Evolutionary conservation across 92 coral and sea anemone species (phyloP).

Genomic region (Diadumene lineata): DNA sequence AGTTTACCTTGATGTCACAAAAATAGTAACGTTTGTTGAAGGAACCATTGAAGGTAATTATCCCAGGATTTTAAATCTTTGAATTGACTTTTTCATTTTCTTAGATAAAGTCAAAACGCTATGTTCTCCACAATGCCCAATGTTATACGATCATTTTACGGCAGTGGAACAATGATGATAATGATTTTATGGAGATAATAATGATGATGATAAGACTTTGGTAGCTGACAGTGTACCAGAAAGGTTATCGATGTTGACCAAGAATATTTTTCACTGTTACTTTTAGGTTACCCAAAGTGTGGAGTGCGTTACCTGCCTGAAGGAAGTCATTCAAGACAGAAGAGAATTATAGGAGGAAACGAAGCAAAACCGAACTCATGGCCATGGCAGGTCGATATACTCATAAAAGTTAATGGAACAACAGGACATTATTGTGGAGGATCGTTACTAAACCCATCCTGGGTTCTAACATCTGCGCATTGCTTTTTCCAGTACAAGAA

Average conservation of each 20-base stretch:
- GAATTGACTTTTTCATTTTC: too few species aligned
- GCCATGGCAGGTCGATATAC: constrained; percentile 97
- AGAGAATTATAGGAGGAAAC: constrained; percentile 84
- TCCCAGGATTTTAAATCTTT: too few species aligned
- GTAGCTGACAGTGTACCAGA: too few species aligned
- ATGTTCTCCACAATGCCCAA: too few species aligned
- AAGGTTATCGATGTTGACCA: too few species aligned
- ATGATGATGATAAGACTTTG: too few species aligned
- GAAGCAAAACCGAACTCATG: constrained; percentile 91
- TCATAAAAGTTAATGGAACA: constrained; percentile 41
- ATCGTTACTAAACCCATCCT: constrained; percentile 70
- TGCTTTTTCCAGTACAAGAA: constrained; percentile 60
- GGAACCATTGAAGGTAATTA: constrained; percentile 13
- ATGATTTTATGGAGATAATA: too few species aligned
- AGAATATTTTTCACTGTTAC: not conserved
- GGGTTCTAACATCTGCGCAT: constrained; percentile 88
- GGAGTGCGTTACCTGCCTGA: constrained; percentile 67
- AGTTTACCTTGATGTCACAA: constrained; percentile 85
- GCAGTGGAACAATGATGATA: too few species aligned
- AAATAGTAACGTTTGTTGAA: constrained; percentile 61
- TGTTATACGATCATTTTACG: too few species aligned
- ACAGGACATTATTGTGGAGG: constrained; percentile 87
- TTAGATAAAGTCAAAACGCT: too few species aligned
- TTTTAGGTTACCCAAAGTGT: constrained; percentile 41
- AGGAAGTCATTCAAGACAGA: constrained; percentile 44